A percentile compares a stretch with the other conserved stretches of the same genome.
Evolutionary conservation across 1,140 invertebrate genomes (phyloP).

Genomic region (Caerostris extrusa): DNA sequence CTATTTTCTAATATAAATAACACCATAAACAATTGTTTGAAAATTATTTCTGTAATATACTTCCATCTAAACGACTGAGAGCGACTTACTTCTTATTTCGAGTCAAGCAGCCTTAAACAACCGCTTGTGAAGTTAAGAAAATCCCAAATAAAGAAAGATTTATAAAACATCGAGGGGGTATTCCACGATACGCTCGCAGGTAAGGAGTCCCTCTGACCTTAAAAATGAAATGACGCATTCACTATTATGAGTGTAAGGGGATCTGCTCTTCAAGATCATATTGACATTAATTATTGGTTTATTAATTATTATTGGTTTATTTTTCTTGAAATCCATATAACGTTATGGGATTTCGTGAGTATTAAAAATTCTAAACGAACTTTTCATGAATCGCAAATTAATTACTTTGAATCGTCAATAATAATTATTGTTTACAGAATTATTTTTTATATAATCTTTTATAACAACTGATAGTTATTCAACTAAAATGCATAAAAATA

Average conservation of each 20-base stretch:
- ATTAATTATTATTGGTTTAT: too few relatives aligned
- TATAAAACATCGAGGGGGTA: slow-evolving; percentile 36
- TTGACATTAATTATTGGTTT: slow-evolving; percentile 67
- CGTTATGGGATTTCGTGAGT: too few relatives aligned
- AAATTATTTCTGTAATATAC: background rate
- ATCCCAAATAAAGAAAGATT: slow-evolving; percentile 66
- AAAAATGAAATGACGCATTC: slow-evolving; percentile 50
- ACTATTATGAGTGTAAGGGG: slow-evolving; percentile 64
- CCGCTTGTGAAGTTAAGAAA: background rate
- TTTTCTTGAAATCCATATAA: too few relatives aligned
- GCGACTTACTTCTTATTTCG: slow-evolving; percentile 13
- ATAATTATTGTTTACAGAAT: too few relatives aligned
- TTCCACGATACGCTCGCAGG: background rate
- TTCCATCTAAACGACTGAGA: background rate
- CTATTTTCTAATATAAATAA: too few relatives aligned
- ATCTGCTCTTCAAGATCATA: slow-evolving; percentile 44
- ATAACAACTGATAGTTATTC: too few relatives aligned
- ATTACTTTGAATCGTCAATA: too few relatives aligned
- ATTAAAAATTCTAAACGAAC: too few relatives aligned
- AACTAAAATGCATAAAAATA: too few relatives aligned
- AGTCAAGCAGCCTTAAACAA: background rate
- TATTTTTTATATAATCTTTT: too few relatives aligned
- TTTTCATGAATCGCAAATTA: too few relatives aligned
- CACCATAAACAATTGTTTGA: background rate
- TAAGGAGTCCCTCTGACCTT: slow-evolving; percentile 61